Evolutionary conservation across 2,888 invertebrate genomes (phyloP), one percentile per base, ranked within the genome.

Genomic region (Drosophila peninsularis): DNA sequence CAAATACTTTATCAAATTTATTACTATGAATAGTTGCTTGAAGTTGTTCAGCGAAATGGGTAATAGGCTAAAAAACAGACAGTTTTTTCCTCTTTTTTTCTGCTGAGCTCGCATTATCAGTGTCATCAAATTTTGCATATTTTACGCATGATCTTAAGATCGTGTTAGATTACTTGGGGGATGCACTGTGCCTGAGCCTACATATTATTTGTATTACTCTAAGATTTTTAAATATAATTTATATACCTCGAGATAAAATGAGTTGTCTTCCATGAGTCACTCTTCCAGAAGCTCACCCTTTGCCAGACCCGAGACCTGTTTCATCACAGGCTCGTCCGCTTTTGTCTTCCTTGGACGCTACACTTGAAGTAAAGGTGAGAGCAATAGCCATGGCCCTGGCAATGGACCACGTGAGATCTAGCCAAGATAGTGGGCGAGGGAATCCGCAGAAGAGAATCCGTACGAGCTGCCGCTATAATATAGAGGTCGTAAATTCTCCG

Each of bases 401-500:
- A 58, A 52, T 58, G 62, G 13, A 64, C 74, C 61, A 58, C 61
- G 58, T 69, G 64, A 68, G 49, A 19, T 37, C 36, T 11, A n/a
- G 6, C 42, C n/a, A 55, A 74, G 74, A 64, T 53, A 44, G 27
- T 44, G 61, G 53, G 27, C 41, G 61, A 66, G 72, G 62, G 64
- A 50, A 66, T 50, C 72, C 62, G 45, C 45, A 17, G 52, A 62
- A 44, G 17, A 32, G 44, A 55, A 62, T 34, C 52, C 41, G 41
- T 17, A 2, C 34, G 44, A 4, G 13, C 34, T 24, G 45, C 30
- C 45, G 61, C 27, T 30, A 44, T 37, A 41, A 21, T 39, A 36
- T 54, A 17, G 30, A 17, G 36, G 50, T 47, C 70, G 49, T 74
- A 74, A 74, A 74, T 74, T 69, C 42, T 37, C n/a, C 14, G 39